phyloP scores from a whole-genome alignment of 2,113 vertebrate species.

The Propithecus coquereli region DNA sequence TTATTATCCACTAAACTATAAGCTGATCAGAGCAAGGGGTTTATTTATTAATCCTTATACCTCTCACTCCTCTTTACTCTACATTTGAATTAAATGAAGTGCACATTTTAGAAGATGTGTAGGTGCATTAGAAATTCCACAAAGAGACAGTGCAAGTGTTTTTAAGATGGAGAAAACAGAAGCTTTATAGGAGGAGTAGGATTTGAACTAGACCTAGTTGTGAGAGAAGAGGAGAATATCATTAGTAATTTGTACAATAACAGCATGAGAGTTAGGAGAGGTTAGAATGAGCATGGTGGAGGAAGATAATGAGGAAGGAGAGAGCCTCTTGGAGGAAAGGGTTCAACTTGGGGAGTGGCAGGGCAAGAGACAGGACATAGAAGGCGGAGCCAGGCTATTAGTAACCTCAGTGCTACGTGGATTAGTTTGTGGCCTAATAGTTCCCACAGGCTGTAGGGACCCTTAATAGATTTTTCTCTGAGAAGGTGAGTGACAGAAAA shows the following conservation, averaged over 20 bases:
- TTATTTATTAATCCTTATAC: neutral
- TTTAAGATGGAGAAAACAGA: neutral
- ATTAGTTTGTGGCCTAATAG: neutral
- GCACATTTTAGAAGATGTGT: neutral
- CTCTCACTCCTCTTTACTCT: neutral
- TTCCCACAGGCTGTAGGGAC: neutral
- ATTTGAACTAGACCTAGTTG: neutral
- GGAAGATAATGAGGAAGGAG: neutral
- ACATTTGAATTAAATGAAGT: neutral
- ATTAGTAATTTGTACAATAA: neutral
- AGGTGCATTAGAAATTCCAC: neutral
- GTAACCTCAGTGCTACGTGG: neutral
- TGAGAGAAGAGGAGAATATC: neutral
- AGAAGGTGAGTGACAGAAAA: neutral
- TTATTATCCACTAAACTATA: neutral
- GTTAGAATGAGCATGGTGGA: too few relatives aligned
- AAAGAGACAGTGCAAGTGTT: neutral
- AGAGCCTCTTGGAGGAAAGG: neutral
- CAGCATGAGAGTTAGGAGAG: neutral
- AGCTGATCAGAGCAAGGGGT: neutral
- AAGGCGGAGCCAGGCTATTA: neutral
- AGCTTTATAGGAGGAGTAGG: neutral
- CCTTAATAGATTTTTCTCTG: neutral
- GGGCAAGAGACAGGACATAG: too few relatives aligned
- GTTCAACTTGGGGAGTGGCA: rapidly evolving